Conservation (phyloP, 2,113 vertebrate genomes). For the Hippocampus barbouri region DNA sequence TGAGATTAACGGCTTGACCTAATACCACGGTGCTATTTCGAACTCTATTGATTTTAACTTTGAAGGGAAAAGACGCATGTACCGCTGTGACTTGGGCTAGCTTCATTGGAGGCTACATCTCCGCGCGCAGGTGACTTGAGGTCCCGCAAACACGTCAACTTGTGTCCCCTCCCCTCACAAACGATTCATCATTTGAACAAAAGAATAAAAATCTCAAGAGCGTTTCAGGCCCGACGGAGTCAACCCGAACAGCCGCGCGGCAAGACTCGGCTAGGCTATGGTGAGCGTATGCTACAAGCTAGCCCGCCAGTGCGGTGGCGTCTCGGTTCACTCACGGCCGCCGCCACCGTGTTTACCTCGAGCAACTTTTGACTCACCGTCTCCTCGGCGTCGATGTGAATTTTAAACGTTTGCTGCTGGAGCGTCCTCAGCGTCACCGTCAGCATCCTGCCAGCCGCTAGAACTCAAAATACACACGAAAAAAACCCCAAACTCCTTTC, state of each 20-base stretch:
- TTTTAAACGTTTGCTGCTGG: slow-evolving; percentile 75
- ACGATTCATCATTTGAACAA: background rate
- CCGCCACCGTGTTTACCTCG: slow-evolving; percentile 49
- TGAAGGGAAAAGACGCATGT: slow-evolving; percentile 10
- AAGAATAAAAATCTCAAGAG: background rate
- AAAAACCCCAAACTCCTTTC: background rate
- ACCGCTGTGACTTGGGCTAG: background rate
- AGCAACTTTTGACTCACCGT: slow-evolving; percentile 69
- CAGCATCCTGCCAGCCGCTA: slow-evolving; percentile 57
- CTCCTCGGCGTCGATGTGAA: slow-evolving; percentile 67
- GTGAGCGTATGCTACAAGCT: slow-evolving; percentile 7
- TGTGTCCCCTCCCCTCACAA: background rate
- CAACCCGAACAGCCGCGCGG: background rate
- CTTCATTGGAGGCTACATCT: background rate
- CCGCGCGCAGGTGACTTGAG: background rate
- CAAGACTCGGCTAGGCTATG: background rate
- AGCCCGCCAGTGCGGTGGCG: slow-evolving; percentile 24
- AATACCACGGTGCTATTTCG: background rate
- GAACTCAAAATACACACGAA: background rate
- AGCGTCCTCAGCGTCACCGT: slow-evolving; percentile 75
- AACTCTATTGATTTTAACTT: slow-evolving; percentile 10
- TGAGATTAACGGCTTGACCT: background rate
- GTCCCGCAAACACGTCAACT: slow-evolving; percentile 1
- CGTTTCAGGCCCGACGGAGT: background rate
- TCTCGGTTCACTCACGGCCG: background rate